These are phyloP conservation scores for Patella pellucida DNA, from an alignment of 2,888 invertebrate genomes.

Conservation along the genomic window DNA sequence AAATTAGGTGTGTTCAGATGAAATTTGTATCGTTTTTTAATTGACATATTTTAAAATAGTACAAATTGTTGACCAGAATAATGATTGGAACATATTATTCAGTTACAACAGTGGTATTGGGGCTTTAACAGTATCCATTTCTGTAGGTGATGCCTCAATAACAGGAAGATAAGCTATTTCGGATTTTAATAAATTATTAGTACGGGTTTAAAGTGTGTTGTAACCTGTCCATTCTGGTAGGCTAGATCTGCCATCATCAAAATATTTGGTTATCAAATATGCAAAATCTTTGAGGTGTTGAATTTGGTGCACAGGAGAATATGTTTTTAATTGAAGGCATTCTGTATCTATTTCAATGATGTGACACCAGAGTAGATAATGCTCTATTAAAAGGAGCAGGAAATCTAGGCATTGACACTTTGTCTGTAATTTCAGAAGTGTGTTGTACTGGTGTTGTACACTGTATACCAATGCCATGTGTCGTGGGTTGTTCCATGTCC, in stretches of 20 bases:
- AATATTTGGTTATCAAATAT: background rate
- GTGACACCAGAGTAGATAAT: background rate
- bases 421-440: background rate
- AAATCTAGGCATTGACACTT: background rate
- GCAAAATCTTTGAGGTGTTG: background rate
- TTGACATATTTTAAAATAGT: too few species aligned
- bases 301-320: background rate
- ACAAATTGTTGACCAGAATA: too few species aligned
- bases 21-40: too few species aligned
- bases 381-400: background rate
- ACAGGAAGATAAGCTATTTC: background rate
- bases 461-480: slow-evolving; percentile 3
- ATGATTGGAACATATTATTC: too few species aligned
- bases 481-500: slow-evolving; percentile 15
- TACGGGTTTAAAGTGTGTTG: background rate
- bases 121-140: background rate
- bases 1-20: too few species aligned
- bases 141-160: background rate
- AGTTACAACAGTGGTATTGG: background rate
- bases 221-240: slow-evolving; percentile 25
- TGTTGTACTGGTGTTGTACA: background rate
- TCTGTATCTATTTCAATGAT: background rate
- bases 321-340: background rate
- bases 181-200: background rate
- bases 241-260: background rate